phyloP scores from a whole-genome alignment of 2,113 vertebrate species.

The Neotoma lepida region DNA sequence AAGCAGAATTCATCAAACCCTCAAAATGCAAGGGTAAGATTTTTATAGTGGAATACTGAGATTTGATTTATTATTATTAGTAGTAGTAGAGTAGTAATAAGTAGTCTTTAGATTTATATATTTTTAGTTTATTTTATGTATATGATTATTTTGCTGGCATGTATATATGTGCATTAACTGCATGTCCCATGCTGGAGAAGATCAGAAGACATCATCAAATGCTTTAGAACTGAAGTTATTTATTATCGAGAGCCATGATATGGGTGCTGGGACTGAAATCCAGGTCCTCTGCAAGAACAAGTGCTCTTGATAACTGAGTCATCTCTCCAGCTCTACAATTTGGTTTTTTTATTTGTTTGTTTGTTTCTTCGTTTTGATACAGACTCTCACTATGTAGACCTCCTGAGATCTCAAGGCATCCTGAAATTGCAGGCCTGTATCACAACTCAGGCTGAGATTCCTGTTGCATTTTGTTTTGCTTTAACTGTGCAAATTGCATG shows the following conservation, averaged over 20 bases:
- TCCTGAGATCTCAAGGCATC: neutral
- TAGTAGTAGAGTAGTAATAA: no score
- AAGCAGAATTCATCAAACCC: neutral
- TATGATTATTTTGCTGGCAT: neutral
- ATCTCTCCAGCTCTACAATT: neutral
- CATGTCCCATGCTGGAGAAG: neutral
- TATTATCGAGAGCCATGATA: neutral
- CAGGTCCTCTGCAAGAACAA: neutral
- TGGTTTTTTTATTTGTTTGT: neutral
- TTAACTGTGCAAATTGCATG: constrained; percentile 3
- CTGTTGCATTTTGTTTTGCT: neutral
- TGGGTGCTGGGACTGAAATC: neutral
- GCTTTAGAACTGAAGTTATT: neutral
- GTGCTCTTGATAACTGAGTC: neutral
- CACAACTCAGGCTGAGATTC: neutral
- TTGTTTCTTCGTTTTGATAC: neutral
- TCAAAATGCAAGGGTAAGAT: constrained; percentile 16
- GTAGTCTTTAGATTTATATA: neutral
- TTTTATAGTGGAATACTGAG: neutral
- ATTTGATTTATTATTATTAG: neutral
- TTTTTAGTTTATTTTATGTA: neutral
- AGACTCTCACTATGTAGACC: neutral
- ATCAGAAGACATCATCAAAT: neutral
- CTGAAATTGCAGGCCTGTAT: neutral
- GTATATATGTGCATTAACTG: neutral